Evolutionary conservation across 37 sponge, comb jelly and placozoan species (phyloP).

Genomic region (Halisarca cf. caerulea): DNA sequence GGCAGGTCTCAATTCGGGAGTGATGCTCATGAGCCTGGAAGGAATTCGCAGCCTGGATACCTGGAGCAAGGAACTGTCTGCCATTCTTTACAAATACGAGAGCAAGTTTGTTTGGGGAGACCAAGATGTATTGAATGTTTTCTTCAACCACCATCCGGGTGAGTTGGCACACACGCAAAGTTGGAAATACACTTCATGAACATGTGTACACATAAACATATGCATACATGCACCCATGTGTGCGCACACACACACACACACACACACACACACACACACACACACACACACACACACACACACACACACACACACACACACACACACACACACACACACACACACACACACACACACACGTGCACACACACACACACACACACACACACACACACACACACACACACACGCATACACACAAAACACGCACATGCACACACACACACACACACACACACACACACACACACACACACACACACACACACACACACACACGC

Average conservation of each 20-base stretch:
- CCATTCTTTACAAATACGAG: not conserved
- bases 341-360: too few species aligned
- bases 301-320: not conserved
- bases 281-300: not conserved
- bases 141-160: constrained; percentile 54
- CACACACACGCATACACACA: not conserved
- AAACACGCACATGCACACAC: not conserved
- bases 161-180: too few species aligned
- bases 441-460: not conserved
- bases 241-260: not conserved
- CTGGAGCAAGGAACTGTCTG: constrained; percentile 10
- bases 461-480: not conserved
- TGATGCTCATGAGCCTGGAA: constrained; percentile 45
- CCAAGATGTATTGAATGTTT: constrained; percentile 41
- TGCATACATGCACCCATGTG: not conserved
- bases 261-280: not conserved
- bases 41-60: not conserved
- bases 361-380: not conserved
- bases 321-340: not conserved
- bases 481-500: not conserved
- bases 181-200: not conserved
- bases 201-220: not conserved
- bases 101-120: constrained; percentile 26
- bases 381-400: not conserved
- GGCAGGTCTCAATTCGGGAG: constrained; percentile 41